Evolutionary conservation across 1,140 invertebrate genomes (phyloP), one percentile per base, ranked within the genome.

Genomic region (Caenorhabditis latens): DNA sequence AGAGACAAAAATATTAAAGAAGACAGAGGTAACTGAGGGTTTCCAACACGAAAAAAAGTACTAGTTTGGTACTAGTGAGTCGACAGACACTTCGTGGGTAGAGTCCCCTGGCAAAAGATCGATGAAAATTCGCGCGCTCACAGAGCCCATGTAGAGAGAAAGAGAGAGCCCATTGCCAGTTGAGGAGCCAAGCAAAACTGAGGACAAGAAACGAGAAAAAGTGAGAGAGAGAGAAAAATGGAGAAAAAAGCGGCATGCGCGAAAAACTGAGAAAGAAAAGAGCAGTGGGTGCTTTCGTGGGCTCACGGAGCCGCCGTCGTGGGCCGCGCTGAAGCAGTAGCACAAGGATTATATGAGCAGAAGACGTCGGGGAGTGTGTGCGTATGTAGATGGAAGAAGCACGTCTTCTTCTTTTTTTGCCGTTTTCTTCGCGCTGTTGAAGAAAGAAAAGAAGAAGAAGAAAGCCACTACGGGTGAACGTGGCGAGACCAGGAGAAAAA

Each of bases 301-400:
- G n/a, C 71, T 71, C 21, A 79, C 71, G 46, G 71, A 79, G 71
- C 71, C n/a, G 71, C 71, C 21, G n/a, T 13, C 71, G 43, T 21
- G 6, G 58, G n/a, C 19, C 61, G 65, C 65, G 57, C 57, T 9
- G 42, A 79, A 24, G 71, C 71, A 53, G 71, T 50, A 79, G 71
- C 71, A 79, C 71, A 79, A 79, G 71, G 71, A 79, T 79, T 79
- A 79, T 79, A 79, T 79, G 71, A n/a, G 71, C 71, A 79, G 71
- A 79, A 79, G 46, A 79, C 71, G 71, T 79, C 71, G 71, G 24
- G 46, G 71, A 79, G 71, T 67, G 32, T 50, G 71, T 79, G 71
- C 42, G 65, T 71, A 71, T 71, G 65, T 43, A 71, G 65, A 79
- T 48, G 71, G 71, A 79, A 32, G 57, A 58, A 16, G 57, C 53